A percentile compares a stretch with the other conserved stretches of the same genome.
These are phyloP conservation scores for Agrotis clavis DNA, from an alignment of 2,888 invertebrate species.

Conservation along the genomic window DNA sequence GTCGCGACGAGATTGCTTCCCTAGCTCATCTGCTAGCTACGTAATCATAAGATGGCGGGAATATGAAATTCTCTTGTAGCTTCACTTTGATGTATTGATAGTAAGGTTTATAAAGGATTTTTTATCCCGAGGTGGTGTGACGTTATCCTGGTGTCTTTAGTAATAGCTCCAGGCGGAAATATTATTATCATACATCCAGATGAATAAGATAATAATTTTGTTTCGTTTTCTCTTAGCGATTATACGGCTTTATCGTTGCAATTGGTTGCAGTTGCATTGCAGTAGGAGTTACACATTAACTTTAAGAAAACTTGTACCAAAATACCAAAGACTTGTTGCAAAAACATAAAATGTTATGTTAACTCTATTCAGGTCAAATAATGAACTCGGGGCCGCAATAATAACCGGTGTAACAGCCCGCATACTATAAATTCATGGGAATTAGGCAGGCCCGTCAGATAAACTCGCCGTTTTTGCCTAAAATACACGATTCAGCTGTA, in stretches of 20 bases:
- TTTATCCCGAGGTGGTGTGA: too few relatives aligned
- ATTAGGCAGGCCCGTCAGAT: slow-evolving; percentile 69
- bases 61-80: slow-evolving; percentile 36
- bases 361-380: slow-evolving; percentile 57
- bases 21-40: slow-evolving; percentile 38
- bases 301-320: neutral
- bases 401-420: slow-evolving; percentile 64
- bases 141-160: neutral
- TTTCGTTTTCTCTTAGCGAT: neutral
- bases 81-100: slow-evolving; percentile 24
- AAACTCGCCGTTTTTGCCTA: slow-evolving; percentile 66
- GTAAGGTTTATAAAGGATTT: neutral
- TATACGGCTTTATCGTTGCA: neutral
- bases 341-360: slow-evolving; percentile 25
- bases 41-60: slow-evolving; percentile 43
- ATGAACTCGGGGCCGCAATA: slow-evolving; percentile 63
- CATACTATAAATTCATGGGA: slow-evolving; percentile 71
- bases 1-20: slow-evolving; percentile 55
- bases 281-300: neutral
- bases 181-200: too few relatives aligned
- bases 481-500: slow-evolving; percentile 65
- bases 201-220: too few relatives aligned
- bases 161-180: too few relatives aligned
- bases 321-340: slow-evolving; percentile 22
- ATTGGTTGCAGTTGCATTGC: neutral